A percentile compares a stretch with the other conserved stretches of the same genome.
These are phyloP conservation scores for Falco punctatus DNA, from an alignment of 2,113 vertebrate species.

Conservation along the genomic window DNA sequence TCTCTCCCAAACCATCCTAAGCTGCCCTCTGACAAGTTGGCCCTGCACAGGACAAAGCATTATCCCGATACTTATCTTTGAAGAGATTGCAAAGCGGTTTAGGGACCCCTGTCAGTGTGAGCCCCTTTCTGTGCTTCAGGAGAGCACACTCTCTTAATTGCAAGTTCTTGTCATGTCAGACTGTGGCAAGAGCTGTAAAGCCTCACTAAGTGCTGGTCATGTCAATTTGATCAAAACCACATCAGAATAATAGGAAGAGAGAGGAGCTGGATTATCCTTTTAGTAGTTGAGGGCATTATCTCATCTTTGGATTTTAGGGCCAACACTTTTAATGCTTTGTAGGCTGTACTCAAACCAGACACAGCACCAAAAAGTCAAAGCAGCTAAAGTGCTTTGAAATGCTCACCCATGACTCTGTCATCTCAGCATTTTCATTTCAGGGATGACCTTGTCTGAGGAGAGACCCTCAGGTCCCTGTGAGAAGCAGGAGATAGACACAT, in stretches of 20 bases:
- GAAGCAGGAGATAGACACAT: neutral
- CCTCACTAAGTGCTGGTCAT: neutral
- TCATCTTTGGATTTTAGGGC: neutral
- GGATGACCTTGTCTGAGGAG: neutral
- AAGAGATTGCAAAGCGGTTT: neutral
- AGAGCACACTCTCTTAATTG: neutral
- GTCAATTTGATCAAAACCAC: neutral
- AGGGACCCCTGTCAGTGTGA: neutral
- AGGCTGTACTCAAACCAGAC: neutral
- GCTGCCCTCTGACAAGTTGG: neutral
- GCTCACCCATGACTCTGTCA: neutral
- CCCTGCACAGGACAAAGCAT: neutral
- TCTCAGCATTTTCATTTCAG: neutral
- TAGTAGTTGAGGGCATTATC: neutral
- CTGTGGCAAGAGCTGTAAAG: neutral
- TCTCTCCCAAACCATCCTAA: neutral
- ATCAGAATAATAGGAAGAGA: neutral
- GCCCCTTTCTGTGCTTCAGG: neutral
- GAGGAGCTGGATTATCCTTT: neutral
- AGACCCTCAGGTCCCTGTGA: neutral
- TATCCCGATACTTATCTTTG: neutral
- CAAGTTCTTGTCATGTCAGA: neutral
- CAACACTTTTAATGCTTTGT: neutral
- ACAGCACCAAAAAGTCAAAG: neutral
- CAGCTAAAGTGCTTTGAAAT: neutral